Base-by-base conservation (phyloP, 2,113 vertebrate species). In the Chionomys nivalis region DNA sequence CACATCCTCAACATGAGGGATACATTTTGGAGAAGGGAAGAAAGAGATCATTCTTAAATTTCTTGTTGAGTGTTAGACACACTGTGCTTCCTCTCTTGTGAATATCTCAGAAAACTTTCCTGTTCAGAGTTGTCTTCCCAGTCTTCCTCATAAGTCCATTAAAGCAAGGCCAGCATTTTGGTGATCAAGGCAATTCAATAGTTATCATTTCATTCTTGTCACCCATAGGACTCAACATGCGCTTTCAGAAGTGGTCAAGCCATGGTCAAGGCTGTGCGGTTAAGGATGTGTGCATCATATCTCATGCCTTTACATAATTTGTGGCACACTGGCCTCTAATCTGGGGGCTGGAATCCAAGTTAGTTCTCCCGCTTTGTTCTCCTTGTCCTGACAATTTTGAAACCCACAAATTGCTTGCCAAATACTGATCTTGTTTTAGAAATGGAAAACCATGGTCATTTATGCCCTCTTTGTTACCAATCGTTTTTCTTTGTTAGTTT, bases 401-500 rank as follows among this genome's bases (percentile, higher is more conserved):
- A 91, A 88, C 87, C 39, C 70, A 61, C 83, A 65, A 0, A 14
- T 8, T 94, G 36, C 77, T 87, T 95, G 75, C 78, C 90, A 96
- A 90, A 39, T 89, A 42, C 33, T 11, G 2, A 7, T 92, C 19
- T 88, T 44, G 81, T 90, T 76, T 44, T 63, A 52, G 61, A 87
- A 95, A 77, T 75, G 23, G 28, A 65, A 89, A 91, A 89, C 31
- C 19, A n/a, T 42, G 55, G 1, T 17, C 14, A 49, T 58, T 49
- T 79, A 76, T 77, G 66, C 19, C 63, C 13, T 92, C 28, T 83
- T 93, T 39, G 4, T 79, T 92, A 90, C 70, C 63, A 91, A 47
- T 63, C 73, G 17, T 90, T 93, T 90, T 66, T 76, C 58, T 77
- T 73, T 55, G 70, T 96, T 13, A 7, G 7, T 13, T 85, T 65